Base-by-base conservation (phyloP, 2,888 invertebrate genomes). In the Eurytoma adleriae region DNA sequence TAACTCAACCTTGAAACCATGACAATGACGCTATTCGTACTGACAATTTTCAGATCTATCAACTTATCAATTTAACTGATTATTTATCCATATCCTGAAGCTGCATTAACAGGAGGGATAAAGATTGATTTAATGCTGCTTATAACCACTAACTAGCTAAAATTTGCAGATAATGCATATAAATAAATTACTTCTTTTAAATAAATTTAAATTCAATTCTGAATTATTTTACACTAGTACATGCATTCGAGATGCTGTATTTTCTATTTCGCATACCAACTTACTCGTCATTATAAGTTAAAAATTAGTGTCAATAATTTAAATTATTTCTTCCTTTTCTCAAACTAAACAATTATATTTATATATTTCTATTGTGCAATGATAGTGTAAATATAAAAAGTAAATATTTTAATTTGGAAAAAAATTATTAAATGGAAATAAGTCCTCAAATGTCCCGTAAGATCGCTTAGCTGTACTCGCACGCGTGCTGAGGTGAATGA, bases 101-200 rank as follows among this genome's bases (percentile, higher is more conserved):
- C 68, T 73, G 7, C 30, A 54, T 20, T 18, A 59, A 48, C 48
- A 61, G 66, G 66, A 74, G 67, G 57, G 40, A 59, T 57, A 40
- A 62, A 48, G 48, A 80, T 77, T 64, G 50, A 74, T 69, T 80
- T 74, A 78, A 81, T 73, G 48, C 69, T 80, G 73, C 69, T 57
- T 73, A 57, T 59, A 52, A 20, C 68, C 59, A 24, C 62, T 69
- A 77, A 77, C 80, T 50, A 50, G 50, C 56, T 57, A 12, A 70
- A 68, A 30, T 40, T 52, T 52, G 18, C 62, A 59, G 27, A 78
- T 59, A 71, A 50, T 40, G 10, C 40, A 40, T 64, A 57, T 50
- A 1, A 30, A 7, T 14, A 24, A 14, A 20, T 16, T 14, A 0
- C 13, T 4, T 40, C 16, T 54, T 54, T 54, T 54, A 54, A 4